These are phyloP conservation scores for Corythaixoides concolor DNA, from an alignment of 2,113 vertebrate genomes.

Conservation along the genomic window DNA sequence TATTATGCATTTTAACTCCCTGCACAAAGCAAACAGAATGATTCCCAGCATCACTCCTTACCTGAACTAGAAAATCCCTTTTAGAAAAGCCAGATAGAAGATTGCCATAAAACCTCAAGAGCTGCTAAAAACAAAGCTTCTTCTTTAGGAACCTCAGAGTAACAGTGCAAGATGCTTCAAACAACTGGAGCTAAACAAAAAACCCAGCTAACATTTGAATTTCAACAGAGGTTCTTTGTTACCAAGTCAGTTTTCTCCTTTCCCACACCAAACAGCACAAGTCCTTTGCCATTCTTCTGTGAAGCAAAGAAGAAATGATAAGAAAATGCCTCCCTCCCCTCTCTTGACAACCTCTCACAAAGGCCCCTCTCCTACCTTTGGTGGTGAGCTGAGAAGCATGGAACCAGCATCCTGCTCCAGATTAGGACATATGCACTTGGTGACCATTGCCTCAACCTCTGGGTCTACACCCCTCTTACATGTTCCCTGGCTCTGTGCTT, in stretches of 20 bases:
- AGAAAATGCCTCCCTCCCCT: neutral
- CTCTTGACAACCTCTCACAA: neutral
- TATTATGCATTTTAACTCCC: neutral
- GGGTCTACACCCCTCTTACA: neutral
- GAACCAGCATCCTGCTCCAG: neutral
- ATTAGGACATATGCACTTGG: accelerated
- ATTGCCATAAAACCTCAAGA: neutral
- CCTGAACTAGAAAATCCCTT: neutral
- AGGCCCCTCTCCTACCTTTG: neutral
- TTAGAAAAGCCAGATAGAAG: neutral
- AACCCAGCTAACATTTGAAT: neutral
- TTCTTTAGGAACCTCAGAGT: neutral
- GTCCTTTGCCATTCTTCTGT: neutral
- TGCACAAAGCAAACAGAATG: neutral
- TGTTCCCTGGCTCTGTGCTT: neutral
- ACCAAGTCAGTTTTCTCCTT: neutral
- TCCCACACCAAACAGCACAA: neutral
- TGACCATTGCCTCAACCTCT: neutral
- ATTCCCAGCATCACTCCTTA: neutral
- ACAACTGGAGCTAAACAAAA: neutral
- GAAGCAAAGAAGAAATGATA: neutral
- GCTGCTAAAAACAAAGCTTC: neutral
- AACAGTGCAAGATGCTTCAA: neutral
- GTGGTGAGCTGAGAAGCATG: neutral
- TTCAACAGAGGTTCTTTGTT: neutral